Evolutionary conservation across 2,888 invertebrate species (phyloP), one percentile per base, ranked within the genome.

Genomic region (Stenodera caucasica): DNA sequence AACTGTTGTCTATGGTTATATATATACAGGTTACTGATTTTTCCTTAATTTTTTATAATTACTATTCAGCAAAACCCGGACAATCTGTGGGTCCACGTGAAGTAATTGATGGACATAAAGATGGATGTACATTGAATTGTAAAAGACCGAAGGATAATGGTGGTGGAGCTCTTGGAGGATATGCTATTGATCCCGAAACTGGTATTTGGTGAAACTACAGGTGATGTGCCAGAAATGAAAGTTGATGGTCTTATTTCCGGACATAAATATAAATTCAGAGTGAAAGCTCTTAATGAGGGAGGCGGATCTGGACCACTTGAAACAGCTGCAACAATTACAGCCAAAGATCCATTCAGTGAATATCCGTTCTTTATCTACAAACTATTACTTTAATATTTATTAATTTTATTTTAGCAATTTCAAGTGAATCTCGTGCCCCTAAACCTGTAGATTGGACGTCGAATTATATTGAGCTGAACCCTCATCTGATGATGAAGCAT

Each of bases 231-330:
- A 0, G 93, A 94, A 80, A 89, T 93, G 86, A 90, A 91, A 81
- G 92, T 95, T 0, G 92, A 92, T 65, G 95, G 94, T 12, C 82
- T 97, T 59, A 91, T 89, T 55, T 96, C 96, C 49, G 95, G 95
- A 33, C 94, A 96, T 77, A 94, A 97, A 77, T 96, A 96, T 79
- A 94, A 96, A 83, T 97, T 97, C 87, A 86, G 96, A 55, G 94
- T 97, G 9, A 92, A 92, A 76, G 96, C 96, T 4, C 82, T 96
- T 49, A 97, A 97, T 81, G 96, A 96, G 76, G 96, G 96, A 77
- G 97, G 97, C 45, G 95, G 95, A 80, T 94, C 95, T 8, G 95
- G 98, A 74, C 98, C 98, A n/a, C 82, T 98, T 57, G 96, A 96
- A 78, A 95, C 96, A 67, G 88, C 93, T 77, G 91, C 94, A 66